Evolutionary conservation across 2,797 vertebrate genomes (phyloP), one percentile per base, ranked within the genome.

Genomic region (Oryzias dopingdopingensis): DNA sequence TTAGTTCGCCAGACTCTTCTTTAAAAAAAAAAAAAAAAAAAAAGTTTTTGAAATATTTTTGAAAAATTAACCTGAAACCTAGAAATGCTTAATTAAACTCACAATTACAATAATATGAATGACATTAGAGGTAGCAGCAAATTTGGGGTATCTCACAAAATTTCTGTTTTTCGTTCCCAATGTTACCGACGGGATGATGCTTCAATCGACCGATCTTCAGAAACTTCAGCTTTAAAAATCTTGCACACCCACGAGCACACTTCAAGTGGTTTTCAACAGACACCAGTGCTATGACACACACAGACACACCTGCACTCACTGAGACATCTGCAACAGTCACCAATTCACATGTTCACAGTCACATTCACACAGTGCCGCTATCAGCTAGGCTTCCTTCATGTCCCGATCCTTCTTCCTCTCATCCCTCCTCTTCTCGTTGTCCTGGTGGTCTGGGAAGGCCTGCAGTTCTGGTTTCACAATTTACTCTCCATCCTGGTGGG

Each of bases 51-150:
- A 89, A 82, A 70, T 60, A 65, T 76, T 79, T 90, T 87, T 42
- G 24, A 85, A 90, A 93, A 93, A 94, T 88, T 12, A 37, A 37
- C 32, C 32, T 37, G 32, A 37, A 90, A 89, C 90, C 88, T 91
- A 89, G 90, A 89, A 91, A 82, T 60, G 61, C 52, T 82, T 65
- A 56, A 49, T 74, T 72, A 72, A 80, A 74, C 62, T 82, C 67
- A 72, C 70, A 59, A 80, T 85, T 76, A 85, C 59, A 80, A 90
- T 76, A 86, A 85, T 88, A 83, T 86, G 69, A 82, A 85, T 88
- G 88, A 92, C 89, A 94, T 92, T 92, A 94, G 96, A 99, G 96
- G 96, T 98, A 99, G 97, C 95, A 96, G 95, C 94, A 88, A 94
- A 96, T 95, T 93, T 88, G 88, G 91, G 85, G 92, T 91, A 88